phyloP scores from a whole-genome alignment of 2,797 vertebrate genomes.

The Enteromius trimaculatus region DNA sequence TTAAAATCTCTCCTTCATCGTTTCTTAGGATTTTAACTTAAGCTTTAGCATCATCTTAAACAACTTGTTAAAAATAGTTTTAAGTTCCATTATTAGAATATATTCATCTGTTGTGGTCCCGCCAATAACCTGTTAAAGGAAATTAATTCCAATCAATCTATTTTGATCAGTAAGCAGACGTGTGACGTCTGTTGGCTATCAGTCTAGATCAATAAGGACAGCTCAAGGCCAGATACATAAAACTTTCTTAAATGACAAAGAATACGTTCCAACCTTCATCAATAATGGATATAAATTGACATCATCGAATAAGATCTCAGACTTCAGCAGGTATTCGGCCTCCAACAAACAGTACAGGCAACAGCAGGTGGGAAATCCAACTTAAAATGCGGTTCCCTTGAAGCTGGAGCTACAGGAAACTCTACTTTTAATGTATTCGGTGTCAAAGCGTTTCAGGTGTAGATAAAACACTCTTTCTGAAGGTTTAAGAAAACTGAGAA shows the following conservation, averaged over 20 bases:
- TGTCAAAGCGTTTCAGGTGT: conserved; percentile 38
- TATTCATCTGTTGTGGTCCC: neutral
- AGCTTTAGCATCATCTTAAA: neutral
- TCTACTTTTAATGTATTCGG: conserved; percentile 44
- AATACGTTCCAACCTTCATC: conserved; percentile 12
- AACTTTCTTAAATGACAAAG: conserved; percentile 10
- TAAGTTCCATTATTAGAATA: conserved; percentile 13
- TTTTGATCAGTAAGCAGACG: neutral
- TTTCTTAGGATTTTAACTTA: neutral
- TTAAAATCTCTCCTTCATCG: neutral
- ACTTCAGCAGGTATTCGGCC: neutral
- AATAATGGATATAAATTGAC: conserved; percentile 22
- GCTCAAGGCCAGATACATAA: conserved; percentile 10
- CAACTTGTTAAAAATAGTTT: neutral
- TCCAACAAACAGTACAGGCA: conserved; percentile 10
- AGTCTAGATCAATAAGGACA: conserved; percentile 4
- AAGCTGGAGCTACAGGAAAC: conserved; percentile 33
- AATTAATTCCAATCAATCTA: neutral
- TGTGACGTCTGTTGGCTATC: conserved; percentile 23
- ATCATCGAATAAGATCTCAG: conserved; percentile 22
- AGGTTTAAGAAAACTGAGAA: conserved; percentile 10
- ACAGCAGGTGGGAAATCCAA: conserved; percentile 18
- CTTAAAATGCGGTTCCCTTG: conserved; percentile 37
- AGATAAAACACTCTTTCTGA: conserved; percentile 29
- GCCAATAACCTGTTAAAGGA: conserved; percentile 28